Evolutionary conservation across 2,888 invertebrate species (phyloP).

Genomic region (Anagyrus pseudococci): DNA sequence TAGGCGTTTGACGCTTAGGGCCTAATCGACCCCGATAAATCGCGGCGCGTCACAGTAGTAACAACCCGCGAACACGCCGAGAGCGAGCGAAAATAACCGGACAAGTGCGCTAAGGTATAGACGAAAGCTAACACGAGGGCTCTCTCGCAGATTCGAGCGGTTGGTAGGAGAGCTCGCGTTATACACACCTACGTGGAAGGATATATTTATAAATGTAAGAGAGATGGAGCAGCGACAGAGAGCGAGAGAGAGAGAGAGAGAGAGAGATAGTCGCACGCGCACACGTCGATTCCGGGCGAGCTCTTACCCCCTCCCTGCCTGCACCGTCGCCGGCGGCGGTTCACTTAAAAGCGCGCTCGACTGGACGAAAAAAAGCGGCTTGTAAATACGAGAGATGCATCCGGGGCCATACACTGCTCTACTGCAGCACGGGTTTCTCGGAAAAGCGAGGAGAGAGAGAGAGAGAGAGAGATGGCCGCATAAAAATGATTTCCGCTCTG

Average conservation of each 20-base stretch:
- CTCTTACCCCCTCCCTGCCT: background rate
- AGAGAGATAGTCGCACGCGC: slow-evolving; percentile 16
- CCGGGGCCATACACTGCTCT: background rate
- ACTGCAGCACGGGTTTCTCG: background rate
- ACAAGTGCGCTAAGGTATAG: slow-evolving; percentile 42
- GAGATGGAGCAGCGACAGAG: background rate
- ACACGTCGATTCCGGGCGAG: slow-evolving; percentile 29
- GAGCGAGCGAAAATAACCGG: slow-evolving; percentile 46
- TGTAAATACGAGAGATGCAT: background rate
- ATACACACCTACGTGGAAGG: slow-evolving; percentile 28
- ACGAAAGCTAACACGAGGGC: slow-evolving; percentile 8
- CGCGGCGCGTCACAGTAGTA: slow-evolving; percentile 47
- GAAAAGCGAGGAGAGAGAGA: background rate
- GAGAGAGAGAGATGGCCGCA: too few relatives aligned
- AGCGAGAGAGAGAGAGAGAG: slow-evolving; percentile 13
- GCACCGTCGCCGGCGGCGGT: slow-evolving; percentile 4
- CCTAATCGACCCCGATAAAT: slow-evolving; percentile 52
- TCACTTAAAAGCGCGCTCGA: background rate
- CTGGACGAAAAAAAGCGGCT: background rate
- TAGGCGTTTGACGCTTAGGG: slow-evolving; percentile 39
- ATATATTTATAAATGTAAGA: slow-evolving; percentile 43
- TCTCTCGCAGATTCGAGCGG: slow-evolving; percentile 14
- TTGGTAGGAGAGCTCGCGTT: slow-evolving; percentile 16
- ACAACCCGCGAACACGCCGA: slow-evolving; percentile 47
- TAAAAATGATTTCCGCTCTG: too few relatives aligned